Conservation (phyloP, 2,113 vertebrate species). For the Lampris incognitus region DNA sequence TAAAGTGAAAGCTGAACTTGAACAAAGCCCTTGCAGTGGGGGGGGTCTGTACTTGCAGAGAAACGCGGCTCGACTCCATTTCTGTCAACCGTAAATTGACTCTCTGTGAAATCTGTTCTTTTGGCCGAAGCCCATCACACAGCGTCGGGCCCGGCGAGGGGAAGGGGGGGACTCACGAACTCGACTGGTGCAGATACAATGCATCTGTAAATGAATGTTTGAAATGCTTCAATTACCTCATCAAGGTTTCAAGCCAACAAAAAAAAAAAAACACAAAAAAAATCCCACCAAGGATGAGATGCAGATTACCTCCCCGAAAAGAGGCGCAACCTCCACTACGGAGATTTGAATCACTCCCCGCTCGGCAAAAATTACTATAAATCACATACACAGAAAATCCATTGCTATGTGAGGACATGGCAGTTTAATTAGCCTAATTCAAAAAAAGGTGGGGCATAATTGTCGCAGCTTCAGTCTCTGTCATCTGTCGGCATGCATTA, state of each 20-base stretch:
- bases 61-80: conserved; percentile 32
- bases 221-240: not conserved
- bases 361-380: conserved; percentile 13
- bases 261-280: conserved; percentile 2
- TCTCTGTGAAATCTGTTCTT: conserved; percentile 25
- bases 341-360: conserved; percentile 34
- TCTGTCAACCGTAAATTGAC: conserved; percentile 24
- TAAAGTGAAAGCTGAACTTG: not conserved
- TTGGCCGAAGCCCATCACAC: not conserved
- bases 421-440: conserved; percentile 67
- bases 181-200: not conserved
- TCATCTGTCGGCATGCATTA: conserved; percentile 19
- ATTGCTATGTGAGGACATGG: conserved; percentile 53
- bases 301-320: conserved; percentile 14
- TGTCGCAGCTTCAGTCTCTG: conserved; percentile 28
- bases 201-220: not conserved
- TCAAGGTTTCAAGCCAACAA: conserved; percentile 23
- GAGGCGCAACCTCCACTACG: not conserved
- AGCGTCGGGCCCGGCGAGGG: not conserved
- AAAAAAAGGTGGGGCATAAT: conserved; percentile 21
- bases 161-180: not conserved
- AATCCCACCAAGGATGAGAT: not conserved
- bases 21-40: too few relatives aligned
- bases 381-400: conserved; percentile 39
- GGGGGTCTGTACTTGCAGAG: conserved; percentile 21